Evolutionary conservation across 2,113 vertebrate genomes (phyloP).

Genomic region (Sphyrna mokarran): DNA sequence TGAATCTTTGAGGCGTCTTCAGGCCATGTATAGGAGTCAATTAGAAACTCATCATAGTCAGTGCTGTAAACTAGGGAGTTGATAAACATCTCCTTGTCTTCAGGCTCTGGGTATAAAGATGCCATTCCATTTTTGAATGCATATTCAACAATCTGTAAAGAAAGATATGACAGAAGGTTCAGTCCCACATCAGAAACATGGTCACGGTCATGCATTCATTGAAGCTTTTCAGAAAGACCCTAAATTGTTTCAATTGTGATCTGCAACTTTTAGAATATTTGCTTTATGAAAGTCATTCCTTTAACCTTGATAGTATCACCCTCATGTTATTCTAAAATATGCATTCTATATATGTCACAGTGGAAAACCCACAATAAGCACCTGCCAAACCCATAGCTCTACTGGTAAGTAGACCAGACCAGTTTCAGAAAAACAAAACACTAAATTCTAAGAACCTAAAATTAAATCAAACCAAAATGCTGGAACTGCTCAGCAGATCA

Average conservation of each 20-base stretch:
- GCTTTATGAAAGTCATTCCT: background rate
- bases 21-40: slow-evolving; percentile 82
- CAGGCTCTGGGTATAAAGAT: slow-evolving; percentile 73
- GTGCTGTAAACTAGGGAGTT: slow-evolving; percentile 70
- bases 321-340: background rate
- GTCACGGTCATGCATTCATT: background rate
- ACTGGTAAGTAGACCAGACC: background rate
- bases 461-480: too few relatives aligned
- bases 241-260: background rate
- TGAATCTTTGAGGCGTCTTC: slow-evolving; percentile 70
- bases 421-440: background rate
- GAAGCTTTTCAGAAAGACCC: background rate
- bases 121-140: slow-evolving; percentile 77
- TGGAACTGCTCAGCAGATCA: background rate
- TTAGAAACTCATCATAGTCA: slow-evolving; percentile 71
- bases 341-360: background rate
- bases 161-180: slow-evolving; percentile 28
- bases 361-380: background rate
- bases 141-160: slow-evolving; percentile 71
- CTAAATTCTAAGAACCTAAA: background rate
- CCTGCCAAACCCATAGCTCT: background rate
- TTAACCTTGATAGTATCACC: background rate
- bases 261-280: background rate
- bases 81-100: slow-evolving; percentile 73
- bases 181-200: background rate